Evolutionary conservation across 2,797 vertebrate species (phyloP).

Genomic region (Sebastes paucispinis): DNA sequence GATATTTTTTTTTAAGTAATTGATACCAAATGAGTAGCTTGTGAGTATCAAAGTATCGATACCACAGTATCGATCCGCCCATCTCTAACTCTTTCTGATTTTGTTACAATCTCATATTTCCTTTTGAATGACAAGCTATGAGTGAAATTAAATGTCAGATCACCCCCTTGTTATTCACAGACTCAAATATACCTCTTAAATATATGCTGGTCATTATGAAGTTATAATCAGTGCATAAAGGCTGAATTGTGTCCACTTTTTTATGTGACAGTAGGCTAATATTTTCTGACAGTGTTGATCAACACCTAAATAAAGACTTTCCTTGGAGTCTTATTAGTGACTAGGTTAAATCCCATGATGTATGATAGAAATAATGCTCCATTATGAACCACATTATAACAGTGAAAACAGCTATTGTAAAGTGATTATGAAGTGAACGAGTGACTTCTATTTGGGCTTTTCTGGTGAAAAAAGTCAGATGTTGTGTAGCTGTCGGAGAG

Average conservation of each 20-base stretch:
- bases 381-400: not conserved
- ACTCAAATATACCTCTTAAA: not conserved
- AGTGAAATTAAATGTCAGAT: not conserved
- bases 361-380: not conserved
- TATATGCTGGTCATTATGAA: not conserved
- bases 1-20: not conserved
- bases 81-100: not conserved
- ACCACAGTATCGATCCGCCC: no score
- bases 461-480: conserved; percentile 37
- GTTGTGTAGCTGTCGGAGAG: conserved; percentile 48
- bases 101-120: not conserved
- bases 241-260: not conserved
- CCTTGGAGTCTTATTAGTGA: not conserved
- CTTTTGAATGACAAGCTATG: not conserved
- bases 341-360: not conserved
- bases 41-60: no score
- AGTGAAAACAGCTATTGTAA: conserved; percentile 5
- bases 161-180: not conserved
- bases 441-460: conserved; percentile 22
- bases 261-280: not conserved
- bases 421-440: not conserved
- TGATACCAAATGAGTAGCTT: no score
- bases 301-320: not conserved
- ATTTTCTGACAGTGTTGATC: not conserved
- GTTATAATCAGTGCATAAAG: not conserved